Evolutionary conservation across 2,888 invertebrate genomes (phyloP), one percentile per base, ranked within the genome.

Genomic region (Tachystola acroxantha): DNA sequence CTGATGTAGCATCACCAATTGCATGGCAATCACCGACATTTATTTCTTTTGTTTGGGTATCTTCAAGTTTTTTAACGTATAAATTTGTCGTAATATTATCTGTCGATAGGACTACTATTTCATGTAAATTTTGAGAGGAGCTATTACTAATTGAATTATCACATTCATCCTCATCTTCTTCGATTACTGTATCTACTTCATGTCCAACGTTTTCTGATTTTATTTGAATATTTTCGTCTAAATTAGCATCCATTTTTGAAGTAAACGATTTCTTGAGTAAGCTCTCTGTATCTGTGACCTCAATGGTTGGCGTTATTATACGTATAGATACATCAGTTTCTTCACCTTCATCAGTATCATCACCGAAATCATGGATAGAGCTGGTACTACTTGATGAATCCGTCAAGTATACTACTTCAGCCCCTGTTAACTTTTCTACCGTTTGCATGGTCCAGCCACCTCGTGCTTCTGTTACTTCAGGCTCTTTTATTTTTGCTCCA

Each of bases 351-450:
- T 76, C 77, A 19, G 63, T 66, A 32, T 85, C 86, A 36, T 89
- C 89, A 29, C 82, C 77, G 31, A 71, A 58, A 43, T 91, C 90
- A 55, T 88, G 80, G 37, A 89, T 56, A 43, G 91, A 90, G 50
- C 91, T 90, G 9, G 89, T 88, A 52, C 90, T 91, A 45, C 89
- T 90, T 3, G 91, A 91, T 10, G 90, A 89, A 48, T 92, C 92
- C 38, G 92, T 91, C 29, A 93, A 76, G 65, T 89, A 93, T 1
- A 93, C 91, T 7, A 93, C 67, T 73, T 93, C 93, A 13, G 91
- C 91, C 3, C 89, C 90, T 32, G 87, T 81, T 42, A 88, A 75
- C 62, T 88, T 81, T 45, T 89, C 88, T 11, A 79, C 59, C n/a
- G 74, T 80, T 57, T 78, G 65, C 41, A 88, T 76, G 7, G 84